Percentiles rank a stretch among this genome's conserved stretches.
phyloP scores from a whole-genome alignment of 2,797 vertebrate species.

The Sebastes kiyomatsui region DNA sequence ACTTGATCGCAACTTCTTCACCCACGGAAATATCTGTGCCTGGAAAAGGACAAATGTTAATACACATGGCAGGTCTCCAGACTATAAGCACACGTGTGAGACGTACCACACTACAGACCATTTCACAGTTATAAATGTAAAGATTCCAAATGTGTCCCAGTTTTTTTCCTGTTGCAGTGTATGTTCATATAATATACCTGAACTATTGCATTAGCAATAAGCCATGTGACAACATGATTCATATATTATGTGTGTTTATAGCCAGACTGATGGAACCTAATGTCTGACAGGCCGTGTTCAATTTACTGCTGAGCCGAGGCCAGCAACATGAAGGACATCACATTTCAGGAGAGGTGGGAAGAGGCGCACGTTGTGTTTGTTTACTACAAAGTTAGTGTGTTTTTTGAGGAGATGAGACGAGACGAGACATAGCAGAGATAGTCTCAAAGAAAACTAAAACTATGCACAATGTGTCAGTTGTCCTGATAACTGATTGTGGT shows the following conservation, averaged over 20 bases:
- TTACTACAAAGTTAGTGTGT: not conserved
- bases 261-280: not conserved
- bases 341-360: not conserved
- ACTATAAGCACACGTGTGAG: not conserved
- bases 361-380: not conserved
- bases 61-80: not conserved
- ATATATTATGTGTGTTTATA: not conserved
- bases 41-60: conserved; percentile 52
- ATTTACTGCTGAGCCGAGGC: not conserved
- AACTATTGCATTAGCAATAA: not conserved
- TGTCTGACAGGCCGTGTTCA: not conserved
- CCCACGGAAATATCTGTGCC: conserved; percentile 95
- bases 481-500: too few relatives aligned
- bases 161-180: not conserved
- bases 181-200: not conserved
- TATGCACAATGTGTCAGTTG: too few relatives aligned
- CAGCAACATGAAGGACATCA: not conserved
- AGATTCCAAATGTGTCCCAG: not conserved
- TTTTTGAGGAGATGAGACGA: too few relatives aligned
- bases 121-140: not conserved
- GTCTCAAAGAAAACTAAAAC: too few relatives aligned
- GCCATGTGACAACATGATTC: not conserved
- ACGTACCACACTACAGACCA: not conserved
- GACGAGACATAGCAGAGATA: too few relatives aligned
- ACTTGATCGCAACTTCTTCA: conserved; percentile 95